Percentiles rank a stretch among this genome's conserved stretches.
phyloP scores from a whole-genome alignment of 2,797 vertebrate genomes.

The Micrastur ruficollis region DNA sequence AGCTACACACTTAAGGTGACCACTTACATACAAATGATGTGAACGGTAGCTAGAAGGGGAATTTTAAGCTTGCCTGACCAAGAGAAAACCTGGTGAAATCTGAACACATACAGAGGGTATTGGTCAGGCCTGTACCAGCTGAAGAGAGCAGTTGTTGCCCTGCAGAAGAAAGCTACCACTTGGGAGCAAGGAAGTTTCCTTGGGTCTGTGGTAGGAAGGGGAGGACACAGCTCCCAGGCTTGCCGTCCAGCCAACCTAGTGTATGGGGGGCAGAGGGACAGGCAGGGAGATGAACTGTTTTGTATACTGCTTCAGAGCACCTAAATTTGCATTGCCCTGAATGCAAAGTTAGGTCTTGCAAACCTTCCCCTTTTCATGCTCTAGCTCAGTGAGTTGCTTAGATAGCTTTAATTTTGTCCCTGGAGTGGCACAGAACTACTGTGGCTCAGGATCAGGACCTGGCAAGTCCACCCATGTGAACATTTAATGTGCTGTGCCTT shows the following conservation, averaged over 20 bases:
- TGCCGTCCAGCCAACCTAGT: rapidly evolving
- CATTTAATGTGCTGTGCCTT: not conserved
- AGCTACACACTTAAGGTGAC: not conserved
- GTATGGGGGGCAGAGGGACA: not conserved
- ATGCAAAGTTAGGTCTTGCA: not conserved
- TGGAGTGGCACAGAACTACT: not conserved
- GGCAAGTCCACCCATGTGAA: not conserved
- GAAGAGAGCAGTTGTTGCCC: not conserved
- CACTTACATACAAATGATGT: not conserved
- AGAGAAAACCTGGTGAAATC: not conserved
- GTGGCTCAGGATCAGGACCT: not conserved
- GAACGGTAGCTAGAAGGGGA: not conserved
- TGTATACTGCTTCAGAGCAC: not conserved
- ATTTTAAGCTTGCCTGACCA: not conserved
- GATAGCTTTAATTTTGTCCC: not conserved
- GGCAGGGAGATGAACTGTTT: not conserved
- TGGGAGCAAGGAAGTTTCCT: not conserved
- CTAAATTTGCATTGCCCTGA: not conserved
- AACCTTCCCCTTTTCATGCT: not conserved
- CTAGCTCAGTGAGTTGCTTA: not conserved
- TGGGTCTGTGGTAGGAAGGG: not conserved
- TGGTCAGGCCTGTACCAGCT: not conserved
- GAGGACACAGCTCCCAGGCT: not conserved
- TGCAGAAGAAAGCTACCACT: not conserved
- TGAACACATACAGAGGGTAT: rapidly evolving